Evolutionary conservation across 2,113 vertebrate species (phyloP).

Genomic region (Myrmophylax atrothorax): DNA sequence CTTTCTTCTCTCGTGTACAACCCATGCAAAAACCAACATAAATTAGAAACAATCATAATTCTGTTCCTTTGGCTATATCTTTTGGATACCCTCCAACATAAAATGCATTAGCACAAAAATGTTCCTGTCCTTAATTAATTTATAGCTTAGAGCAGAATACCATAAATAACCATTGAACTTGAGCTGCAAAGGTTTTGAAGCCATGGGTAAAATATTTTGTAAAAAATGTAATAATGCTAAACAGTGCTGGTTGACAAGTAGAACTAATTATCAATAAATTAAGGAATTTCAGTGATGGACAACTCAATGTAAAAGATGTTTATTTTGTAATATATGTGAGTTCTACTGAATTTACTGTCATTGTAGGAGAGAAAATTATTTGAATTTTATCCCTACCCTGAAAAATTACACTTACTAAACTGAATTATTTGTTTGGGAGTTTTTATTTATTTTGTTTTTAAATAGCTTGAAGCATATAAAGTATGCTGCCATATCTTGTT

Average conservation of each 20-base stretch:
- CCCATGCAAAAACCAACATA: constrained; percentile 12
- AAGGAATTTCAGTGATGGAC: constrained; percentile 55
- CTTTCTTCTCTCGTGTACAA: constrained; percentile 29
- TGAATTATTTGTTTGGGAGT: neutral
- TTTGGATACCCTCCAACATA: constrained; percentile 46
- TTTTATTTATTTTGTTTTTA: neutral
- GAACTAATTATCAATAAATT: constrained; percentile 71
- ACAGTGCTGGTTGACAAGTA: constrained; percentile 37
- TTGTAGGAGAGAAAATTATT: neutral
- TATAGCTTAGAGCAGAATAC: constrained; percentile 37
- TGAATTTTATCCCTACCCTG: neutral
- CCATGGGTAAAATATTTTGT: neutral
- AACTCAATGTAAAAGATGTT: constrained; percentile 46
- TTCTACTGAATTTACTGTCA: neutral
- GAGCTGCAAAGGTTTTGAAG: constrained; percentile 1
- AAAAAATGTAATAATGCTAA: neutral
- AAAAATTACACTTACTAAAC: neutral
- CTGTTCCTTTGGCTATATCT: constrained; percentile 37
- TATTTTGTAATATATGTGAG: constrained; percentile 27
- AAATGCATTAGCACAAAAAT: constrained; percentile 45
- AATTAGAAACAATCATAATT: constrained; percentile 27
- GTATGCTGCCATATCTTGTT: neutral
- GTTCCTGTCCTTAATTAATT: constrained; percentile 56
- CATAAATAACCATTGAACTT: constrained; percentile 50
- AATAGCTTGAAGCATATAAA: neutral